Percentiles rank a stretch among this genome's conserved stretches.
phyloP scores from a whole-genome alignment of 2,888 invertebrate species.

The Tupiocoris notatus region DNA sequence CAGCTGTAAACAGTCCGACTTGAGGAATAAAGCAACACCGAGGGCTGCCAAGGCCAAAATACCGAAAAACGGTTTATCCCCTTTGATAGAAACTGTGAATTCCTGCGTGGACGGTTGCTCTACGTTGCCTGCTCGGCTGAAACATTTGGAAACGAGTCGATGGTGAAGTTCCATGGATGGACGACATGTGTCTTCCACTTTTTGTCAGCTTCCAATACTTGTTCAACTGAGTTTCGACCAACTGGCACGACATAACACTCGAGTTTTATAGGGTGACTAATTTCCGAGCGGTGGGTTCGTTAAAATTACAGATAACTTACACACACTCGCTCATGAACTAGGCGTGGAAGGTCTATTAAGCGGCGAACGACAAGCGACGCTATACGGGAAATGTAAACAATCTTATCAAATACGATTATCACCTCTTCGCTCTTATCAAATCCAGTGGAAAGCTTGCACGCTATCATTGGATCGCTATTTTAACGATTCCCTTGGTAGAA shows the following conservation, averaged over 20 bases:
- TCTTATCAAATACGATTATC: no score
- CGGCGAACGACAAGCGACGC: no score
- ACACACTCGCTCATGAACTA: neutral
- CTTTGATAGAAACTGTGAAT: conserved; percentile 9
- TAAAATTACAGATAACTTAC: neutral
- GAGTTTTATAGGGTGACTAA: neutral
- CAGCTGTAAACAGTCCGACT: neutral
- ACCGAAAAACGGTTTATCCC: neutral
- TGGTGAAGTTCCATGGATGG: conserved; percentile 18
- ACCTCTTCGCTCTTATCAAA: no score
- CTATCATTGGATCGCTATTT: no score
- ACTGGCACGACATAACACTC: neutral
- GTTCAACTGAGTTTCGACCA: neutral
- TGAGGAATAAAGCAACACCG: neutral
- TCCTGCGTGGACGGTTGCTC: conserved; percentile 21
- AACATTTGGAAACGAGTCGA: conserved; percentile 24
- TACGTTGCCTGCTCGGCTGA: conserved; percentile 16
- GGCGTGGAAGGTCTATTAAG: no score
- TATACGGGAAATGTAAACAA: no score
- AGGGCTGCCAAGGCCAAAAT: neutral
- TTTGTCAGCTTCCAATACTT: neutral
- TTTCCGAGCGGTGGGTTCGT: neutral
- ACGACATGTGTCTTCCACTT: neutral
- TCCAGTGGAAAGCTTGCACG: no score
- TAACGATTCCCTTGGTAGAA: no score